phyloP scores from a whole-genome alignment of 2,113 vertebrate genomes.

The Corythaixoides concolor region DNA sequence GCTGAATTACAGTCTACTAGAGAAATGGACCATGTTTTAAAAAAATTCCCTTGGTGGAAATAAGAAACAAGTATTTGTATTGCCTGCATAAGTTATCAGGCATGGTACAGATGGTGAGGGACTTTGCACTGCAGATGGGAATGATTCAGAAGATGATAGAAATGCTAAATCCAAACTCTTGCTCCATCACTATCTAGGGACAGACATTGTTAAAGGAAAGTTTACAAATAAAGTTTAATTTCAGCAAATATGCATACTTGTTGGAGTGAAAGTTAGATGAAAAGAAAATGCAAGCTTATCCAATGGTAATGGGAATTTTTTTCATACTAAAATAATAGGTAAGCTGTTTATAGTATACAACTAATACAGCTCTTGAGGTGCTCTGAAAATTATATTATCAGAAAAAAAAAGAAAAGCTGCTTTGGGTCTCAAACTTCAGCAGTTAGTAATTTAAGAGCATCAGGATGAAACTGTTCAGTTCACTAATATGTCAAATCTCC shows the following conservation, averaged over 20 bases:
- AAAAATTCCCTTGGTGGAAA: neutral
- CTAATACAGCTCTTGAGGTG: neutral
- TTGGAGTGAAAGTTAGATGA: constrained; percentile 9
- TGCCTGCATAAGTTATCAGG: constrained; percentile 27
- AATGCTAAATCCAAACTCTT: constrained; percentile 52
- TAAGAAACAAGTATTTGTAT: neutral
- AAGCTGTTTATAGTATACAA: neutral
- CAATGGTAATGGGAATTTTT: neutral
- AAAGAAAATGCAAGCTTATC: neutral
- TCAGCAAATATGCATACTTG: neutral
- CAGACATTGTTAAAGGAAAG: constrained; percentile 16
- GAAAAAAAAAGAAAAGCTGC: neutral
- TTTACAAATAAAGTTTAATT: constrained; percentile 43
- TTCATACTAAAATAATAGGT: neutral
- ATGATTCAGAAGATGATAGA: constrained; percentile 54
- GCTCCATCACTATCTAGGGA: constrained; percentile 7
- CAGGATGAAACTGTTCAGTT: neutral
- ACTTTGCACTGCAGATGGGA: constrained; percentile 54
- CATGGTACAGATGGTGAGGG: constrained; percentile 52
- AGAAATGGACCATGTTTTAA: neutral
- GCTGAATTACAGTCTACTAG: neutral
- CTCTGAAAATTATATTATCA: neutral
- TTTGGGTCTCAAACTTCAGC: neutral
- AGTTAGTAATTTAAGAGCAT: neutral
- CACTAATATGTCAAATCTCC: neutral